phyloP scores from a whole-genome alignment of 2,888 invertebrate genomes.

The Taphrorychus bicolor region DNA sequence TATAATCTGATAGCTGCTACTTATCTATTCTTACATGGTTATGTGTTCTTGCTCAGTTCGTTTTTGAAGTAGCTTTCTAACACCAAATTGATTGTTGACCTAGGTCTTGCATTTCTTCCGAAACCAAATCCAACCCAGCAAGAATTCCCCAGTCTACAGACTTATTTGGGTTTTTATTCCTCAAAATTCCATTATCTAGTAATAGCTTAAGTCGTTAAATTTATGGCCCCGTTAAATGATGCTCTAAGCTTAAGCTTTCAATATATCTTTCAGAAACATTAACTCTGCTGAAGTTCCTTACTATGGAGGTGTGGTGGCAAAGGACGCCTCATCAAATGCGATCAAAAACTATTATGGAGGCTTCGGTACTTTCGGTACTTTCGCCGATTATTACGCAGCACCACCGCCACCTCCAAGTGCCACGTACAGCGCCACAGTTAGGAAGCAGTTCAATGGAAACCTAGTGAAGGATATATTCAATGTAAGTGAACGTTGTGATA shows the following conservation, averaged over 20 bases:
- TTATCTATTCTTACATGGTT: too few relatives aligned
- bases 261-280: conserved; percentile 2
- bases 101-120: too few relatives aligned
- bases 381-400: conserved; percentile 37
- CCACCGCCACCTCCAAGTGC: conserved; percentile 1
- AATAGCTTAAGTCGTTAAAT: too few relatives aligned
- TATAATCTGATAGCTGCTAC: too few relatives aligned
- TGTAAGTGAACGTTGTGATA: conserved; percentile 65
- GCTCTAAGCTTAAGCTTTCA: background rate
- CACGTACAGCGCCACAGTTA: conserved; percentile 38
- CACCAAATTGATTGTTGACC: too few relatives aligned
- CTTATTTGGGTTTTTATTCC: too few relatives aligned
- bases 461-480: conserved; percentile 70
- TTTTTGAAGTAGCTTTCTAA: too few relatives aligned
- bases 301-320: conserved; percentile 24
- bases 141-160: too few relatives aligned
- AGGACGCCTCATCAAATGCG: background rate
- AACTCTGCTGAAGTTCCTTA: conserved; percentile 13
- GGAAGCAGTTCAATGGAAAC: conserved; percentile 45
- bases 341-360: conserved; percentile 10
- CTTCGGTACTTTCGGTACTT: conserved; percentile 35
- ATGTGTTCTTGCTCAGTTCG: too few relatives aligned
- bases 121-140: too few relatives aligned
- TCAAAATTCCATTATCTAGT: too few relatives aligned
- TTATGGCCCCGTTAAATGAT: too few relatives aligned